phyloP scores from a whole-genome alignment of 2,797 vertebrate species.

The Rhincodon typus region DNA sequence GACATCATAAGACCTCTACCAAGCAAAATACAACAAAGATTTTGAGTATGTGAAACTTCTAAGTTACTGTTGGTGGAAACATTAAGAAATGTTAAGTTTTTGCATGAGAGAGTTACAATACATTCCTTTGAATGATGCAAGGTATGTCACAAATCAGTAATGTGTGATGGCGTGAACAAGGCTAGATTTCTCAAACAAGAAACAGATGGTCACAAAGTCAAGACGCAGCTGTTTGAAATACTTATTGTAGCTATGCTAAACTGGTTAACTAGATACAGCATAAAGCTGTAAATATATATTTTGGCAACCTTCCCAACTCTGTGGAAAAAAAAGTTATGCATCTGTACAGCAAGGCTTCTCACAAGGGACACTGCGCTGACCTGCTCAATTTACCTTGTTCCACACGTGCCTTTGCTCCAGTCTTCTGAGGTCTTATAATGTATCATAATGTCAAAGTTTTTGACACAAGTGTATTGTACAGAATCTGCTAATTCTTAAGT shows the following conservation, averaged over 20 bases:
- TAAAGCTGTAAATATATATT: not conserved
- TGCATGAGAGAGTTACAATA: not conserved
- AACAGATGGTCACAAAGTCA: not conserved
- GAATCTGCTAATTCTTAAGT: not conserved
- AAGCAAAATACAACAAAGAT: not conserved
- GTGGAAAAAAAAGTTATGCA: not conserved
- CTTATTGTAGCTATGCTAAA: not conserved
- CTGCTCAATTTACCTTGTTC: not conserved
- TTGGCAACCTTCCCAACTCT: not conserved
- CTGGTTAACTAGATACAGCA: not conserved
- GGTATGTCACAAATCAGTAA: not conserved
- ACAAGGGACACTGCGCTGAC: not conserved
- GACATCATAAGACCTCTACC: not conserved
- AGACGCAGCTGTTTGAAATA: not conserved
- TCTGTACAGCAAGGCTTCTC: not conserved
- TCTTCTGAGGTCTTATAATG: not conserved
- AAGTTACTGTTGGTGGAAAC: not conserved
- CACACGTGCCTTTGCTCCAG: not conserved
- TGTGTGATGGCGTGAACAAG: not conserved
- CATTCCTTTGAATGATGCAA: not conserved
- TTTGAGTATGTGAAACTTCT: not conserved
- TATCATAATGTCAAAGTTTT: not conserved
- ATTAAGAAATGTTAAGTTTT: not conserved
- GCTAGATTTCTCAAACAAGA: not conserved
- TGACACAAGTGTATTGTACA: not conserved